Conservation (phyloP, 1,140 invertebrate genomes). For the Phthorimaea operculella region DNA sequence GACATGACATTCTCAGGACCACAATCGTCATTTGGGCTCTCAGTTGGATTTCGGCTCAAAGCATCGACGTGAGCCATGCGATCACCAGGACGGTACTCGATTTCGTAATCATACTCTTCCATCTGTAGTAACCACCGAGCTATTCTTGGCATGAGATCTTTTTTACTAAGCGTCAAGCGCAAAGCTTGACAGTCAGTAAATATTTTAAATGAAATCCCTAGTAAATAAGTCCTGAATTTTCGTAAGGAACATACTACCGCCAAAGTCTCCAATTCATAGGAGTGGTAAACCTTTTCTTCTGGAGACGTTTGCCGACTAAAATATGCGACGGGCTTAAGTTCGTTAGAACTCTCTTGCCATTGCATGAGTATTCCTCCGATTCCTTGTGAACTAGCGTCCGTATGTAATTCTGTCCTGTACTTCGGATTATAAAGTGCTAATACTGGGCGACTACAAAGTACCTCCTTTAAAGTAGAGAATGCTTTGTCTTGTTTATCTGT, state of each 20-base stretch:
- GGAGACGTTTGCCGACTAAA: conserved; percentile 1
- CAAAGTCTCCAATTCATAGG: conserved; percentile 1
- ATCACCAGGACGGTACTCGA: conserved; percentile 27
- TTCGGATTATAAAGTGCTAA: conserved; percentile 1
- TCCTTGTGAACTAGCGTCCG: neutral
- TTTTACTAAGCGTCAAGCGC: neutral
- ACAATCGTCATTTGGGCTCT: conserved; percentile 10
- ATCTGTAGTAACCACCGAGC: neutral
- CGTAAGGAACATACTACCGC: neutral
- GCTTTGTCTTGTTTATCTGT: neutral
- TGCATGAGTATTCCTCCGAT: conserved; percentile 2
- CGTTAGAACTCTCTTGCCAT: neutral
- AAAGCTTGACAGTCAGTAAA: neutral
- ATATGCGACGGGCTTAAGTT: conserved; percentile 1
- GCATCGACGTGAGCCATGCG: conserved; percentile 40
- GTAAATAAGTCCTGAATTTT: conserved; percentile 2
- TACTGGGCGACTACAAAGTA: neutral
- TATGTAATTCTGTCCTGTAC: neutral
- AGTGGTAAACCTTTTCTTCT: neutral
- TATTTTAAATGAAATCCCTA: conserved; percentile 3
- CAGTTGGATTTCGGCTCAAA: conserved; percentile 23
- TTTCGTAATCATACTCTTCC: conserved; percentile 28
- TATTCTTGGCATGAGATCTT: neutral
- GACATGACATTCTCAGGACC: conserved; percentile 9
- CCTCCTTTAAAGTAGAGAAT: neutral